A percentile compares a stretch with the other conserved stretches of the same genome.
These are phyloP conservation scores for Didymodactylos carnosus DNA, from an alignment of 2,888 invertebrate genomes.

Conservation along the genomic window DNA sequence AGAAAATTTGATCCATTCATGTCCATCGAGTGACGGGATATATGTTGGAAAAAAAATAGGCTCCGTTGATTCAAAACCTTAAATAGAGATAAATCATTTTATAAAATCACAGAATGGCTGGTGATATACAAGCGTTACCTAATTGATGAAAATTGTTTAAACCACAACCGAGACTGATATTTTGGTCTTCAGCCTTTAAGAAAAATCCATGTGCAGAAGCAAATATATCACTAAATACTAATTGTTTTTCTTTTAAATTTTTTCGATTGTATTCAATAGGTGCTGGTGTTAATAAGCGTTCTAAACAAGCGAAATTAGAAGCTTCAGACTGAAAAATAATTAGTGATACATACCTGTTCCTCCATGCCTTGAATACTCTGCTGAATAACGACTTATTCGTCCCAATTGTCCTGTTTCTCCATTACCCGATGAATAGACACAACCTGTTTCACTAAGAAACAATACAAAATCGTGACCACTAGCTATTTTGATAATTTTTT, in stretches of 20 bases:
- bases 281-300: not conserved
- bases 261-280: not conserved
- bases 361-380: conserved; percentile 42
- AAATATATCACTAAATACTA: not conserved
- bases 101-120: not conserved
- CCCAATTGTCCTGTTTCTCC: conserved; percentile 88
- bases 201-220: conserved; percentile 6
- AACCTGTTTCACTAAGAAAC: conserved; percentile 60
- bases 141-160: conserved; percentile 13
- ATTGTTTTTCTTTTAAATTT: not conserved
- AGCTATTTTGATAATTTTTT: conserved; percentile 54
- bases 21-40: not conserved
- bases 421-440: conserved; percentile 62
- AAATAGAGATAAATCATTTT: not conserved
- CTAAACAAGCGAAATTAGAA: not conserved
- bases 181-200: conserved; percentile 3
- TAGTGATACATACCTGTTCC: conserved; percentile 26
- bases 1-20: not conserved
- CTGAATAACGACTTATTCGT: conserved; percentile 53
- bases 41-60: not conserved
- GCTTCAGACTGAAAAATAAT: not conserved
- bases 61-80: not conserved
- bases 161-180: conserved; percentile 8
- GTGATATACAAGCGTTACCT: not conserved
- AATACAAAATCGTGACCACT: conserved; percentile 82